A percentile compares a stretch with the other conserved stretches of the same genome.
phyloP scores from a whole-genome alignment of 2,888 invertebrate genomes.

The Philereme transversata region DNA sequence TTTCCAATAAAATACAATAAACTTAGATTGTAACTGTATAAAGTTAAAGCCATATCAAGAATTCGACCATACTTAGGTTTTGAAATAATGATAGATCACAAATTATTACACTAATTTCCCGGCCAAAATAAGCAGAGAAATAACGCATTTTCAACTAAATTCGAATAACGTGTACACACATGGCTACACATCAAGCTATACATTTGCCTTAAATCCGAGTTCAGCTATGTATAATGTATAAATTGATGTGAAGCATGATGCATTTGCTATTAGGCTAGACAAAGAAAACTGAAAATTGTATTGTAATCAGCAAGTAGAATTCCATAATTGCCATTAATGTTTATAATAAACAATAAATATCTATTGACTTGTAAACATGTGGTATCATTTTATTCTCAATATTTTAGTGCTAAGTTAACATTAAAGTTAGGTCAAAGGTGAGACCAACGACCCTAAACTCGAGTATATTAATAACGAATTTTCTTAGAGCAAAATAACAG shows the following conservation, averaged over 20 bases:
- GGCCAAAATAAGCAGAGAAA: constrained; percentile 9
- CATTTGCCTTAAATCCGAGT: too few species aligned
- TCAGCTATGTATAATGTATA: too few species aligned
- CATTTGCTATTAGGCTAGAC: constrained; percentile 2
- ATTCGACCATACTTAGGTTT: constrained; percentile 4
- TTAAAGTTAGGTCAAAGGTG: constrained; percentile 5
- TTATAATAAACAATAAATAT: constrained; percentile 48
- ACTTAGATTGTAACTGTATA: not conserved
- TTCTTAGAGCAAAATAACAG: too few species aligned
- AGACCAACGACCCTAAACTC: constrained; percentile 14
- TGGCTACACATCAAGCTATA: not conserved
- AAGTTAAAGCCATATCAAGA: constrained; percentile 18
- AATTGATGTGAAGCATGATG: not conserved
- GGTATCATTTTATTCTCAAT: constrained; percentile 30
- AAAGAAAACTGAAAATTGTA: constrained; percentile 14
- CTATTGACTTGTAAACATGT: constrained; percentile 39
- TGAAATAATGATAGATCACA: constrained; percentile 5
- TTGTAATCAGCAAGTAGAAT: constrained; percentile 36
- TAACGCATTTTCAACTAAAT: constrained; percentile 12
- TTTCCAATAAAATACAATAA: not conserved
- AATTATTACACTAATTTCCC: constrained; percentile 1
- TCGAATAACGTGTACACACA: not conserved
- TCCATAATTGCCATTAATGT: constrained; percentile 47
- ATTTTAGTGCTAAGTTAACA: constrained; percentile 18
- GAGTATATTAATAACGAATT: not conserved